These are phyloP conservation scores for Pygoscelis antarcticus DNA, from an alignment of 2,113 vertebrate species.

Conservation along the genomic window DNA sequence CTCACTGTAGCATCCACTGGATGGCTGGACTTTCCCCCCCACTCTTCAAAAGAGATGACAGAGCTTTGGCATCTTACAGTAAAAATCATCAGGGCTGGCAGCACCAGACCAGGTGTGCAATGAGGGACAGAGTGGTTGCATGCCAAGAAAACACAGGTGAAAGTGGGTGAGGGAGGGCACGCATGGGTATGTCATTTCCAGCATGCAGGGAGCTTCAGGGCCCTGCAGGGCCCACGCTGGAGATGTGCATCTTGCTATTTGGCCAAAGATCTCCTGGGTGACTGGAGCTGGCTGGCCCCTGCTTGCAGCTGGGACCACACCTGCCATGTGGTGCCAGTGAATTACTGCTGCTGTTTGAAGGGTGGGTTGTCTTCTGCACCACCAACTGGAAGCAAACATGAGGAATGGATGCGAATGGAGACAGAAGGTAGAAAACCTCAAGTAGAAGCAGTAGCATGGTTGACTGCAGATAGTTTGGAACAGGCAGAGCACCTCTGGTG, in stretches of 20 bases:
- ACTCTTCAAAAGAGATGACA: neutral
- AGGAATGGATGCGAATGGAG: neutral
- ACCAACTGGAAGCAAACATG: fast-evolving
- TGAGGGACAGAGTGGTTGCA: neutral
- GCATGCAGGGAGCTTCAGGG: neutral
- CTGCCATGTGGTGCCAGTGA: neutral
- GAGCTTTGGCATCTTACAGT: neutral
- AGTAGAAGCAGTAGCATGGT: neutral
- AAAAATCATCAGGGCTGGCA: fast-evolving
- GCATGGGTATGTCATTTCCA: neutral
- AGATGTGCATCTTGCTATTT: neutral
- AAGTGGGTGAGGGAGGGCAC: neutral
- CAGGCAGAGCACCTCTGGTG: neutral
- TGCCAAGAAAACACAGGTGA: fast-evolving
- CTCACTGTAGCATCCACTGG: neutral
- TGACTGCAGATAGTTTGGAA: neutral
- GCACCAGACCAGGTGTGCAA: neutral
- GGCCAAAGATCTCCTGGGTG: neutral
- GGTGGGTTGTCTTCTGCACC: neutral
- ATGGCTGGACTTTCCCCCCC: neutral
- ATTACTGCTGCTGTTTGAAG: neutral
- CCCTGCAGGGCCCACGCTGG: neutral
- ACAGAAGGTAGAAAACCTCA: neutral
- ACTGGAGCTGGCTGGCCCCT: fast-evolving
- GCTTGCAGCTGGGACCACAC: neutral